Base-by-base conservation (phyloP, 2,113 vertebrate genomes). In the Heterotilapia buettikoferi region DNA sequence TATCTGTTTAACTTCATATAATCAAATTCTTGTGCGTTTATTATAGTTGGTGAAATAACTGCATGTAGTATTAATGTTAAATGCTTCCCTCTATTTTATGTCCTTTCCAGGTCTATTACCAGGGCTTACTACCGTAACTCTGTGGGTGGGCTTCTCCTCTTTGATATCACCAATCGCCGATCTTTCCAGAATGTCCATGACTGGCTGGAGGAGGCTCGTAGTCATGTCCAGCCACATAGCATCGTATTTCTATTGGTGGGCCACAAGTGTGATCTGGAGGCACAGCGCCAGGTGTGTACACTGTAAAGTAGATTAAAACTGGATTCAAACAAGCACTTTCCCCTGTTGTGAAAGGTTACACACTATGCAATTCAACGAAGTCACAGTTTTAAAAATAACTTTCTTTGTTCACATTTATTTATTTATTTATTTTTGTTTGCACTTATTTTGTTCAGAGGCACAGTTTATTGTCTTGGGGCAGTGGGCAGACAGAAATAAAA, bases 131-230 rank as follows among this genome's bases (percentile, higher is more conserved):
- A 95, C 87, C 93, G 99, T 90, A 99, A 99, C 96, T 99, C 99
- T 0, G 99, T 99, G 54, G 99, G 99, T 7, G 99, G 99, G 36
- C 97, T 99, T 80, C 98, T 99, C 78, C 97, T 99, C 52, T 99
- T 99, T 91, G 99, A 99, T 96, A 99, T 99, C 95, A 99, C 99
- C 91, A 99, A 99, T 95, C 98, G 98, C 66, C 97, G 98, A 92
- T 99, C 99, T 80, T 99, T 99, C 96, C 98, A 99, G 96, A 99
- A 99, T 16, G 98, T 99, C 83, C 98, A 99, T 10, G 98, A 97
- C 95, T 99, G 97, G 99, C 97, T 97, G 85, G 96, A 97, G 82
- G 96, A 97, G 82, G 98, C 98, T 24, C 98, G 98, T 87, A 98
- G 98, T 90, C 99, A 98, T 3, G 98, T 98, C 80, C 99, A 99